Evolutionary conservation across 2,797 vertebrate species (phyloP).

Genomic region (Gastrophryne carolinensis): DNA sequence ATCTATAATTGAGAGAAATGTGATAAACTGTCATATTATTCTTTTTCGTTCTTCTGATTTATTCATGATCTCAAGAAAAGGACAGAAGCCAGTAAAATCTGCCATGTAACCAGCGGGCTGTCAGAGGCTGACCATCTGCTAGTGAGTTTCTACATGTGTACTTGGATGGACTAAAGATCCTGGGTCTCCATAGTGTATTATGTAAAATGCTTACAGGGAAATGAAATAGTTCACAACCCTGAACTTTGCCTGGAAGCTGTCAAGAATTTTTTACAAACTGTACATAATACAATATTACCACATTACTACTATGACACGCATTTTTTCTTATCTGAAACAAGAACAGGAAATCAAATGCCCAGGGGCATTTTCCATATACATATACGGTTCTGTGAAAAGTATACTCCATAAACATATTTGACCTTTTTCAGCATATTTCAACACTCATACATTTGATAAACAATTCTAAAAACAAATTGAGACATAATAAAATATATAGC

Average conservation of each 20-base stretch:
- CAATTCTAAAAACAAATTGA: too few relatives aligned
- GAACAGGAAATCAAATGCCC: conserved; percentile 55
- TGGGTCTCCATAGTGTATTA: conserved; percentile 38
- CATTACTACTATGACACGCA: conserved; percentile 52
- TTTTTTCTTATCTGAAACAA: conserved; percentile 43
- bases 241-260: conserved; percentile 54
- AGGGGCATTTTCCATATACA: too few relatives aligned
- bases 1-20: conserved; percentile 9
- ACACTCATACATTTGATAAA: too few relatives aligned
- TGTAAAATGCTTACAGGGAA: conserved; percentile 23
- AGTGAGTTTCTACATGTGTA: neutral
- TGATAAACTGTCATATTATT: conserved; percentile 6
- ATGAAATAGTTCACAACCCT: conserved; percentile 44
- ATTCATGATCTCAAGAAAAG: conserved; percentile 29
- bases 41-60: conserved; percentile 43
- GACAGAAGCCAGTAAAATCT: conserved; percentile 39
- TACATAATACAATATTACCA: conserved; percentile 56
- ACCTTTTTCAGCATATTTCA: too few relatives aligned
- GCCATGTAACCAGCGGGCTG: conserved; percentile 41
- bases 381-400: too few relatives aligned
- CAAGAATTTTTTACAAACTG: conserved; percentile 54
- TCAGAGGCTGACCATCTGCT: conserved; percentile 9
- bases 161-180: conserved; percentile 8
- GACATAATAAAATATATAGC: too few relatives aligned
- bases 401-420: too few relatives aligned